Evolutionary conservation across 2,888 invertebrate species (phyloP).

Genomic region (Acrobasis repandana): DNA sequence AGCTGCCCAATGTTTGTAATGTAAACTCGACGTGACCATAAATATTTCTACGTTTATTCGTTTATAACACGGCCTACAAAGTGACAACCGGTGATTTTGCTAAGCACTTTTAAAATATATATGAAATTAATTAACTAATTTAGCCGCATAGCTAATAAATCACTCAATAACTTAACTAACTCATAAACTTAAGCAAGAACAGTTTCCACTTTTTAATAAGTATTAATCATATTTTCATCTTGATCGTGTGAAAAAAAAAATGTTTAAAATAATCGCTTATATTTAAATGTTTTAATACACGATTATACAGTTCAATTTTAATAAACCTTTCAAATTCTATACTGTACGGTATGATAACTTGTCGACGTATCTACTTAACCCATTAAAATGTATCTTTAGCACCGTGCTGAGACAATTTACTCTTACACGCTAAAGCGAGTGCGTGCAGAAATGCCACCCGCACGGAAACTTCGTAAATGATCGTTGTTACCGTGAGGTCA

Average conservation of each 20-base stretch:
- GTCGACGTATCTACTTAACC: slow-evolving; percentile 21
- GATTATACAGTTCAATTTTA: not conserved
- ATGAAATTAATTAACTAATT: not conserved
- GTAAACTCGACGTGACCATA: slow-evolving; percentile 1
- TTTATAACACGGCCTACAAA: not conserved
- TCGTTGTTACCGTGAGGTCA: slow-evolving; percentile 37
- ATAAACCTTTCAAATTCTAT: slow-evolving; percentile 1
- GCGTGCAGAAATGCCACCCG: slow-evolving; percentile 55
- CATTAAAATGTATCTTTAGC: slow-evolving; percentile 25
- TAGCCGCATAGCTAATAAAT: not conserved
- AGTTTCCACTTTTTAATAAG: no score
- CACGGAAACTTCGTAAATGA: slow-evolving; percentile 34
- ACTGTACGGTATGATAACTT: slow-evolving; percentile 22
- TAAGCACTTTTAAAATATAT: not conserved
- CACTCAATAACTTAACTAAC: no score
- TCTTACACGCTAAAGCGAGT: slow-evolving; percentile 43
- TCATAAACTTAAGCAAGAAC: no score
- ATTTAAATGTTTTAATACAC: not conserved
- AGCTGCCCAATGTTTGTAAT: slow-evolving; percentile 16
- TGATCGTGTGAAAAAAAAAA: no score
- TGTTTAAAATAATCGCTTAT: no score
- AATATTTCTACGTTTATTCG: slow-evolving; percentile 7
- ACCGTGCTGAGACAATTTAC: slow-evolving; percentile 41
- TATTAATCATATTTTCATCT: no score
- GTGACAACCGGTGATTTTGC: not conserved